Conservation (phyloP, 2,888 invertebrate species). For the Poecilus cupreus region DNA sequence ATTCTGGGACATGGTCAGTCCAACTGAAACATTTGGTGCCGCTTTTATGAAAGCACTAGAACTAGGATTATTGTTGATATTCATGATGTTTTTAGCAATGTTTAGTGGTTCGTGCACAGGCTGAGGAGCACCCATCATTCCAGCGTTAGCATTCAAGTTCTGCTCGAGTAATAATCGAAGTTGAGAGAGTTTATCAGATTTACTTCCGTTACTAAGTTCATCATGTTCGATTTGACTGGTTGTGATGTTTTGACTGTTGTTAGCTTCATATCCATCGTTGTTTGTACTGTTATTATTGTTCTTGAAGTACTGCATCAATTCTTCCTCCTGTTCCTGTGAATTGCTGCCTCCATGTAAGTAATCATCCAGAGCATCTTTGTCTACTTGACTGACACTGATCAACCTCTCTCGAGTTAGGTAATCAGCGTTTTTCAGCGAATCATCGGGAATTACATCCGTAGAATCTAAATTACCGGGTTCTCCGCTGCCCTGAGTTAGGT, state of each 20-base stretch:
- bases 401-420: constrained; percentile 77
- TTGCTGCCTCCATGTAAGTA: constrained; percentile 83
- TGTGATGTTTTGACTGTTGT: constrained; percentile 49
- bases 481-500: constrained; percentile 64
- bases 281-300: constrained; percentile 71
- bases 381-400: constrained; percentile 85
- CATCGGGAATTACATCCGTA: constrained; percentile 27
- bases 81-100: constrained; percentile 54
- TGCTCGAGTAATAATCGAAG: constrained; percentile 82
- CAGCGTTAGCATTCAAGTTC: constrained; percentile 74
- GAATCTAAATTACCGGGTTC: constrained; percentile 60
- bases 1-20: constrained; percentile 29
- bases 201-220: constrained; percentile 68
- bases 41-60: constrained; percentile 62
- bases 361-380: constrained; percentile 87
- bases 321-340: constrained; percentile 88
- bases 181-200: constrained; percentile 83
- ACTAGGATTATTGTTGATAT: constrained; percentile 56
- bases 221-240: constrained; percentile 66
- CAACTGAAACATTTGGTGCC: constrained; percentile 18
- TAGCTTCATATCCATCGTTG: constrained; percentile 37
- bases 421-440: constrained; percentile 42
- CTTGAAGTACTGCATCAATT: constrained; percentile 88
- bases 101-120: not conserved
- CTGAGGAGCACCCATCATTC: constrained; percentile 57